Base-by-base conservation (phyloP, 2,888 invertebrate species). In the Hemicrepidius hirtus region DNA sequence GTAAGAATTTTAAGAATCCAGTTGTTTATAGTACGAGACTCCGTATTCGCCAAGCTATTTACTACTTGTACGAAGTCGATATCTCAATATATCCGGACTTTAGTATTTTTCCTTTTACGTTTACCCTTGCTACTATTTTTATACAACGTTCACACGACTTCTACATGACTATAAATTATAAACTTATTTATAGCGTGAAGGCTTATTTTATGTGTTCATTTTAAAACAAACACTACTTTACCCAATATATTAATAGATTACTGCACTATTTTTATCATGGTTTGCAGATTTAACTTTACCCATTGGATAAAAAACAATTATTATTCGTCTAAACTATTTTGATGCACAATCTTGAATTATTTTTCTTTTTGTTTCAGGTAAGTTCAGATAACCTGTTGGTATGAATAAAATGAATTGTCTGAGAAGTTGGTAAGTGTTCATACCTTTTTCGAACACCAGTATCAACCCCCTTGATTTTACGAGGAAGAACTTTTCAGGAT, bases 1-100 rank as follows among this genome's bases (percentile, higher is more conserved):
- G 46, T 46, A 63, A 46, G 63, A 63, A 41, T 63, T 44, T 46
- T 63, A 63, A 63, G 63, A 46, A 41, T 46, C 46, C 63, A 21
- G 13, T 63, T 55, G 35, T 55, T 55, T 55, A 55, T 55, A 55
- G 28, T 35, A 35, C 32, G 55, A 32, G 32, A 55, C 55, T 55
- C 20, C 55, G 55, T 16, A 28, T 50, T 50, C 32, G 32, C 55
- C 13, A 5, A 49, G 55, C 32, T 32, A 41, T 59, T 59, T 55
- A 18, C 32, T 55, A 35, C 32, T 32, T n/a, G 59, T 12, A 18
- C 20, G 20, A 40, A 59, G 59, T 40, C 40, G 59, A 41, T 59
- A 40, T 55, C 28, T 55, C 55, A 18, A 55, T 55, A 55, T 55
- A 35, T 55, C 35, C 55, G 28, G 35, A 55, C 55, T 55, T 55